Conservation (phyloP, 2,888 invertebrate genomes). For the Prosapia bicincta region DNA sequence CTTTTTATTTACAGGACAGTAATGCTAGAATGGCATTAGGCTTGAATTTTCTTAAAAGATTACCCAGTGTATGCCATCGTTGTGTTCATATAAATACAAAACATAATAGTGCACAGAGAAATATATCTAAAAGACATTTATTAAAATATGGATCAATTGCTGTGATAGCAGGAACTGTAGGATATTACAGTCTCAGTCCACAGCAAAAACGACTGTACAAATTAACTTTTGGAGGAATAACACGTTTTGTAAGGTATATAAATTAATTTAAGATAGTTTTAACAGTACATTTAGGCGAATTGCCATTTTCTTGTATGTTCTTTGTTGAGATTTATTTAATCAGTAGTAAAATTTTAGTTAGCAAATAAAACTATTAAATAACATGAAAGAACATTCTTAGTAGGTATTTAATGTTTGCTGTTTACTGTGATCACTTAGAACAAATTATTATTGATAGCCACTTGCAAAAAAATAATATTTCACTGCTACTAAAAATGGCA, state of each 20-base stretch:
- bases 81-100: not conserved
- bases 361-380: too few species aligned
- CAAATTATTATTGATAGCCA: too few species aligned
- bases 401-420: too few species aligned
- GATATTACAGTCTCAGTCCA: slow-evolving; percentile 37
- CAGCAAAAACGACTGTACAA: slow-evolving; percentile 39
- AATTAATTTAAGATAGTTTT: too few species aligned
- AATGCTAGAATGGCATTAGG: not conserved
- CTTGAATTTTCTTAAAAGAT: not conserved
- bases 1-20: not conserved
- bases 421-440: too few species aligned
- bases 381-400: too few species aligned
- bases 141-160: slow-evolving; percentile 16
- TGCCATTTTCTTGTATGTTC: too few species aligned
- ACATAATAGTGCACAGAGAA: not conserved
- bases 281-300: too few species aligned
- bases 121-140: not conserved
- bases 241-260: slow-evolving; percentile 44
- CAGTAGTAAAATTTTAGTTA: too few species aligned
- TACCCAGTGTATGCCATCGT: not conserved
- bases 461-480: too few species aligned
- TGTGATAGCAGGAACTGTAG: slow-evolving; percentile 16
- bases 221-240: slow-evolving; percentile 41
- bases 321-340: too few species aligned
- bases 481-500: too few species aligned